phyloP scores from a whole-genome alignment of 2,888 invertebrate species.

The Apamea sordens region DNA sequence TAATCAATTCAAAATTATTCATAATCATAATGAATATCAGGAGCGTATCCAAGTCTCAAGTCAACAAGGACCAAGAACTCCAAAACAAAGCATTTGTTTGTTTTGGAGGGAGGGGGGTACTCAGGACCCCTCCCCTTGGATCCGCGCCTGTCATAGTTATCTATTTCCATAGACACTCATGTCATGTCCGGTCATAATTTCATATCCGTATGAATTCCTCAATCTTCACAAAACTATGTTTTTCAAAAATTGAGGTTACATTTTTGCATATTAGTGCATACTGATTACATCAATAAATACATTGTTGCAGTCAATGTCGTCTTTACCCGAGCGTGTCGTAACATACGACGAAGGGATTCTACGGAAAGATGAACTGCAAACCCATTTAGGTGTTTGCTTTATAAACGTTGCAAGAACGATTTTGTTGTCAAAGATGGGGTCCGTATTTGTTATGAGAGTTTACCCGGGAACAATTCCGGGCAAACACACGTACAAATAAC shows the following conservation, averaged over 20 bases:
- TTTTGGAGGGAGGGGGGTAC: slow-evolving; percentile 27
- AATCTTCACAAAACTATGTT: neutral
- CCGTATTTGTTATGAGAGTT: neutral
- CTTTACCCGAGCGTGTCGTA: slow-evolving; percentile 20
- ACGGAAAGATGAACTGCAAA: slow-evolving; percentile 21
- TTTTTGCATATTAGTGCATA: slow-evolving; percentile 20
- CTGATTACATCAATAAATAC: neutral
- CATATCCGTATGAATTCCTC: neutral
- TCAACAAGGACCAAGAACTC: slow-evolving; percentile 11
- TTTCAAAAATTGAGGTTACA: neutral
- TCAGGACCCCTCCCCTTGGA: slow-evolving; percentile 22
- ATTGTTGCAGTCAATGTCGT: slow-evolving; percentile 17
- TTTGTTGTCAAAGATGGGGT: neutral
- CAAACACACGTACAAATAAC: no score
- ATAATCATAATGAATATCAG: neutral
- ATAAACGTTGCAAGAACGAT: slow-evolving; percentile 23
- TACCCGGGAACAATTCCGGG: no score
- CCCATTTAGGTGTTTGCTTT: slow-evolving; percentile 5
- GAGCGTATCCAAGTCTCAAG: slow-evolving; percentile 40
- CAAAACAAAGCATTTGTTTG: slow-evolving; percentile 22
- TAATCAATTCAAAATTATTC: neutral
- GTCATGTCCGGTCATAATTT: slow-evolving; percentile 12
- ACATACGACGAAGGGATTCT: slow-evolving; percentile 23
- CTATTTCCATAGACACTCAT: slow-evolving; percentile 18
- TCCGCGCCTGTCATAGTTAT: slow-evolving; percentile 34